Base-by-base conservation (phyloP, 2,888 invertebrate species). In the Tetramorium bicarinatum region DNA sequence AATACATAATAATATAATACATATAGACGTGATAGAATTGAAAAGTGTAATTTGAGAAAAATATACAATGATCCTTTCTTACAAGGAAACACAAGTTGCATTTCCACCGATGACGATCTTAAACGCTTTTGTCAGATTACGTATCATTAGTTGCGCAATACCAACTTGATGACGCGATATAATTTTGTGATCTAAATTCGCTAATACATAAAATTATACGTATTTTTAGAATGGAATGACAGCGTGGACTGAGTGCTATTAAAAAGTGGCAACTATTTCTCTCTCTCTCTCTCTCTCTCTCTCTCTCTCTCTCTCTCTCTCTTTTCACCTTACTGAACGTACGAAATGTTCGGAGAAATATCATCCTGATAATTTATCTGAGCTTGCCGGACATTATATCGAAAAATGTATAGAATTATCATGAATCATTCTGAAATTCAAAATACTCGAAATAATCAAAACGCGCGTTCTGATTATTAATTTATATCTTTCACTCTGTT, bases 111-210 rank as follows among this genome's bases (percentile, higher is more conserved):
- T 25, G 74, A 41, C 61, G 13, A 83, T 38, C 8, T n/a, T 74
- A 85, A 72, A 82, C 41, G 71, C 74, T 81, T 82, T 88, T 85
- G 83, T 87, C 86, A 64, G 74, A 41, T 81, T 82, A 77, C 71
- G 62, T 87, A 85, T 87, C 77, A 54, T 29, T 34, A 54, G 79
- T 88, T 89, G 85, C 85, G 84, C 80, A 89, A 87, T 52, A 41
- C 66, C 67, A 84, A 87, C 86, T 59, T 59, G 79, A 9, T 8
- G 71, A 34, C 74, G 85, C 69, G 76, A 87, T 89, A 79, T 79
- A 84, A 64, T 84, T 84, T 47, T 59, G 41, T 62, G 87, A 87
- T 69, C 72, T 52, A 86, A 86, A 87, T 88, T 77, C 69, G 25
- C 21, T 81, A 61, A 34, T 76, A 77, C 69, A 77, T 84, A 85